Conservation (phyloP, 92 coral and sea anemone species). For the Porites rus region DNA sequence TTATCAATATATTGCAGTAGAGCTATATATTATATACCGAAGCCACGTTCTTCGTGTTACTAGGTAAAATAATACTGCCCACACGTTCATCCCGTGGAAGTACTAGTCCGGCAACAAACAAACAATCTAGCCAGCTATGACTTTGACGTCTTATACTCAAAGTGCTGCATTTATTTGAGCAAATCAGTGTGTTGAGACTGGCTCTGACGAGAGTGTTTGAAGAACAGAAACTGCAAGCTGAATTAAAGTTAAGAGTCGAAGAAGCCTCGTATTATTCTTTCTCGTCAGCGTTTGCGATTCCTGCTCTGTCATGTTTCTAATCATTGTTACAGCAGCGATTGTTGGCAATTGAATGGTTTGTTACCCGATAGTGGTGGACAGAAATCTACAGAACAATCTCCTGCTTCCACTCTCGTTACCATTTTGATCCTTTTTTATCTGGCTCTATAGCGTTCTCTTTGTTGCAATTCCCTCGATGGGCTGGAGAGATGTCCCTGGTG, state of each 20-base stretch:
- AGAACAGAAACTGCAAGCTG: neutral
- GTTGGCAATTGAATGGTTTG: constrained; percentile 2
- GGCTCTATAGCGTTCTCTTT: constrained; percentile 81
- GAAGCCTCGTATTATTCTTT: neutral
- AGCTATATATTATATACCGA: too few relatives aligned
- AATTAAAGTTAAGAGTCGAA: neutral
- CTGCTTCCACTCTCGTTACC: constrained; percentile 47
- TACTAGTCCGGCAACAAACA: too few relatives aligned
- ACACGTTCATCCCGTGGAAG: too few relatives aligned
- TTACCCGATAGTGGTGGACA: neutral
- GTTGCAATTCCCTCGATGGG: constrained; percentile 81
- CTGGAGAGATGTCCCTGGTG: constrained; percentile 58
- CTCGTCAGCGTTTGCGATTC: neutral
- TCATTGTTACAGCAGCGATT: neutral
- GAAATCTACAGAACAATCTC: constrained; percentile 21
- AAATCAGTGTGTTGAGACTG: too few relatives aligned
- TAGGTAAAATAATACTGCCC: too few relatives aligned
- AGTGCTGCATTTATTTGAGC: too few relatives aligned
- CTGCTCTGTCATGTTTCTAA: neutral
- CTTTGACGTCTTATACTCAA: too few relatives aligned
- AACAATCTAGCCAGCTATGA: too few relatives aligned
- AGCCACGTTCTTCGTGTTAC: too few relatives aligned
- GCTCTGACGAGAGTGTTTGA: too few relatives aligned
- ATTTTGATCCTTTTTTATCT: constrained; percentile 53
- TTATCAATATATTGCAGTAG: too few relatives aligned